These are phyloP conservation scores for Panopea generosa DNA, from an alignment of 2,888 invertebrate species.

Conservation along the genomic window DNA sequence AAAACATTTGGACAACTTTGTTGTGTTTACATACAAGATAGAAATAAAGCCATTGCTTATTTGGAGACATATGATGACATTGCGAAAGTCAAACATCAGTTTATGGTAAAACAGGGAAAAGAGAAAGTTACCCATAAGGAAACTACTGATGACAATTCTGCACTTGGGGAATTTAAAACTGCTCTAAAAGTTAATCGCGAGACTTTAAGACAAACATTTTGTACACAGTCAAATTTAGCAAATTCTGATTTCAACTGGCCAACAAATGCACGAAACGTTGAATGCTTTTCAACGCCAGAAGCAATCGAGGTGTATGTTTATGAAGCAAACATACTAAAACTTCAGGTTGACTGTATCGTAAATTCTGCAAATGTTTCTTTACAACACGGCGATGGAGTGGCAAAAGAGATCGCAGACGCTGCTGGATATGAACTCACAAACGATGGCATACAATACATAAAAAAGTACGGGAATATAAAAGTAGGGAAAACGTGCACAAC, in stretches of 20 bases:
- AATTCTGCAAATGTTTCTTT: slow-evolving; percentile 49
- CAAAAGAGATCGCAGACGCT: slow-evolving; percentile 34
- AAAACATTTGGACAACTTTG: too few species aligned
- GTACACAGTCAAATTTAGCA: too few species aligned
- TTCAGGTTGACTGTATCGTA: slow-evolving; percentile 51
- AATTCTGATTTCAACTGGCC: slow-evolving; percentile 11
- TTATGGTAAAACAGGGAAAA: slow-evolving; percentile 7
- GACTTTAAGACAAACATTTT: too few species aligned
- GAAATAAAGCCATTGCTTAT: not conserved
- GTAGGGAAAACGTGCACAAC: slow-evolving; percentile 29
- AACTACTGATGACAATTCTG: too few species aligned
- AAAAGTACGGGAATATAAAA: slow-evolving; percentile 17
- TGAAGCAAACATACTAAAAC: slow-evolving; percentile 34
- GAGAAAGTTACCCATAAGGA: not conserved
- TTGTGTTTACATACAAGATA: too few species aligned
- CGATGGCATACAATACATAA: slow-evolving; percentile 30
- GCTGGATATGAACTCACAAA: slow-evolving; percentile 30
- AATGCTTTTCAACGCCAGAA: slow-evolving; percentile 7
- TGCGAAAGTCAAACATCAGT: not conserved
- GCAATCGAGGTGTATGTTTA: slow-evolving; percentile 19
- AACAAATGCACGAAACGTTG: slow-evolving; percentile 9
- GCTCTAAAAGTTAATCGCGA: too few species aligned
- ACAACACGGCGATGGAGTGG: slow-evolving; percentile 41
- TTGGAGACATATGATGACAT: slow-evolving; percentile 11
- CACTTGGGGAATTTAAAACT: too few species aligned